Evolutionary conservation across 2,888 invertebrate genomes (phyloP), one percentile per base, ranked within the genome.

Genomic region (Sipunculus nudus): DNA sequence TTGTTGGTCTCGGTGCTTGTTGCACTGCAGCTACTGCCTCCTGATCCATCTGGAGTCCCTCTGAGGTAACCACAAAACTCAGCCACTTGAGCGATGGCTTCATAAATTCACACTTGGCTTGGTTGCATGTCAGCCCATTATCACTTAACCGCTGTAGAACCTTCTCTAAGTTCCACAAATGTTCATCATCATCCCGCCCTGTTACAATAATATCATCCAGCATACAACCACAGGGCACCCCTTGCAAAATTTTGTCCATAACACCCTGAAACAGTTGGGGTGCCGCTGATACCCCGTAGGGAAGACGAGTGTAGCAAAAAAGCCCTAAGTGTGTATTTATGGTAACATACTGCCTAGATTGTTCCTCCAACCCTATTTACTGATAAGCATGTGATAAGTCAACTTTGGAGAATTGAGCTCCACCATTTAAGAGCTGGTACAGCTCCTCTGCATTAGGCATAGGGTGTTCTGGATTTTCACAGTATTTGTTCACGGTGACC

Each of bases 401-500:
- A 13, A 35, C 8, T 13, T 35, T 35, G 35, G 35, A 13, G 13
- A 13, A 35, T 13, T 35, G 8, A 35, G 8, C 10, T 8, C 35
- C 35, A 35, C 35, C 35, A 13, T 8, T 13, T 13, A 35, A 35
- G 10, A 13, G 8, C 13, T 35, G 35, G 13, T 13, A 16, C 13
- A 35, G 13, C 8, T 35, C 35, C 8, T 35, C 35, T 13, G 13
- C 10, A 16, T 8, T 8, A 8, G 13, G 35, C 10, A 16, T 8
- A 35, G 8, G 13, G 10, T 35, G 35, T 13, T 35, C 35, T 35
- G 10, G 8, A 13, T 8, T 35, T 35, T 8, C 35, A 13, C 8
- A n/a, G n/a, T n/a, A n/a, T n/a, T n/a, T 13, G 53, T 75, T 74
- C 2, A 75, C 48, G 0, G 73, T 70, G 1, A 70, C 68, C 16